phyloP scores from a whole-genome alignment of 2,797 vertebrate species.

The Paramormyrops hopkinsi region DNA sequence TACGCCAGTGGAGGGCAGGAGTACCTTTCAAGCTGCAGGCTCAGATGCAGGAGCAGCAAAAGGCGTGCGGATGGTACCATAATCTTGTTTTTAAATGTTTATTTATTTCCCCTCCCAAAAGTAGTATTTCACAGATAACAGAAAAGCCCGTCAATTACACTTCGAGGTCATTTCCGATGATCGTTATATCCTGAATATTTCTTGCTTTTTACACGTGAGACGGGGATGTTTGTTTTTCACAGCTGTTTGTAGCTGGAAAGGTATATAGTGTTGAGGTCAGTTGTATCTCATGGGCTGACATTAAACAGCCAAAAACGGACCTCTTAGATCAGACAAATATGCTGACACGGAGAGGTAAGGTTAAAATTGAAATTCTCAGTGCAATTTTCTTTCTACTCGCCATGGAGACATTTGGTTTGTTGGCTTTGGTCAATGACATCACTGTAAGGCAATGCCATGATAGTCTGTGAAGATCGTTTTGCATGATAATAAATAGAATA shows the following conservation, averaged over 20 bases:
- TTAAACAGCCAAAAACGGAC: conserved; percentile 31
- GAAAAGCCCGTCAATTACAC: conserved; percentile 3
- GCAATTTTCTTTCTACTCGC: conserved; percentile 35
- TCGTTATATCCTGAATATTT: not conserved
- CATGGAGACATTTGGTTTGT: conserved; percentile 28
- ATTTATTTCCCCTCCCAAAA: not conserved
- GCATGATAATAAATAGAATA: conserved; percentile 64
- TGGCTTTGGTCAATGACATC: conserved; percentile 50
- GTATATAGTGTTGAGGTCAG: not conserved
- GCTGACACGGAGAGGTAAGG: conserved; percentile 38
- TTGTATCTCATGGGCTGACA: conserved; percentile 11
- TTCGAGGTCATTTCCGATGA: not conserved
- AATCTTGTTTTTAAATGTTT: conserved; percentile 32
- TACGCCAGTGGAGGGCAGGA: conserved; percentile 95
- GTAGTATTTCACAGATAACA: conserved; percentile 31
- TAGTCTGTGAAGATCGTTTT: conserved; percentile 43
- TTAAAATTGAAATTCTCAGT: conserved; percentile 36
- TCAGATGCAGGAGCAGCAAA: conserved; percentile 47
- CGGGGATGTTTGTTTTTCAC: not conserved
- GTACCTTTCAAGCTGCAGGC: conserved; percentile 81
- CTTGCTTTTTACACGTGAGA: too few species aligned
- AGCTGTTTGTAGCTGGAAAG: not conserved
- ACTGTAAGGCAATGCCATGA: conserved; percentile 34
- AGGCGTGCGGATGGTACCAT: conserved; percentile 18
- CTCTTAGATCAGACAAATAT: conserved; percentile 43